These are phyloP conservation scores for Dipodomys ordii DNA, from an alignment of 2,113 vertebrate genomes.

Conservation along the genomic window DNA sequence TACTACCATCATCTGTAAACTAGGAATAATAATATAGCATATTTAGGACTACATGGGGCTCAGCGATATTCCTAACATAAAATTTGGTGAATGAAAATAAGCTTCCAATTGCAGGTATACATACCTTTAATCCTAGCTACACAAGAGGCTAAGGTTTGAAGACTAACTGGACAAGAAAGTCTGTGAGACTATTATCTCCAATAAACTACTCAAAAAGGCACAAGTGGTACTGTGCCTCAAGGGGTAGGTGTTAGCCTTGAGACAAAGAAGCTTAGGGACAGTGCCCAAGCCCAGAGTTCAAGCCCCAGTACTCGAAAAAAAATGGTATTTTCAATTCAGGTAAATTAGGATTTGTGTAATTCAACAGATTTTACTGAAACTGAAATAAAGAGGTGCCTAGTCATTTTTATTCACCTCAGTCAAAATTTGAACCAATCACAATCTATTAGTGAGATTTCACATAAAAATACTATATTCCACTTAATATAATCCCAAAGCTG, in stretches of 20 bases:
- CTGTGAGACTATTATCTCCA: too few relatives aligned
- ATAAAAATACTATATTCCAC: slow-evolving; percentile 16
- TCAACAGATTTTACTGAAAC: slow-evolving; percentile 33
- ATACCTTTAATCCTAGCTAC: too few relatives aligned
- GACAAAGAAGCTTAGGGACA: too few relatives aligned
- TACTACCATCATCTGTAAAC: neutral
- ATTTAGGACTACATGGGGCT: neutral
- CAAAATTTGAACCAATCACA: slow-evolving; percentile 40
- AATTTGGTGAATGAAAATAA: neutral
- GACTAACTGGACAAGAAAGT: too few relatives aligned
- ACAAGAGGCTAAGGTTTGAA: too few relatives aligned
- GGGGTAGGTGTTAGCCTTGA: too few relatives aligned
- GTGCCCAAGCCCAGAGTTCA: too few relatives aligned
- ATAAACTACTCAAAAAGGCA: too few relatives aligned
- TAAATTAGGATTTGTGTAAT: neutral
- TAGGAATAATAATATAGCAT: neutral
- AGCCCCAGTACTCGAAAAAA: too few relatives aligned
- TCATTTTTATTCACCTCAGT: neutral
- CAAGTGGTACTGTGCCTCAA: too few relatives aligned
- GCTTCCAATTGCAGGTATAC: too few relatives aligned
- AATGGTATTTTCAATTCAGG: neutral
- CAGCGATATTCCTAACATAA: neutral
- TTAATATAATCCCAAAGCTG: neutral
- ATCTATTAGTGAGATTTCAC: slow-evolving; percentile 10
- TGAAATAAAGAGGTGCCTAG: neutral